Percentiles rank a stretch among this genome's conserved stretches.
phyloP scores from a whole-genome alignment of 2,797 vertebrate genomes.

The Sciurus carolinensis region DNA sequence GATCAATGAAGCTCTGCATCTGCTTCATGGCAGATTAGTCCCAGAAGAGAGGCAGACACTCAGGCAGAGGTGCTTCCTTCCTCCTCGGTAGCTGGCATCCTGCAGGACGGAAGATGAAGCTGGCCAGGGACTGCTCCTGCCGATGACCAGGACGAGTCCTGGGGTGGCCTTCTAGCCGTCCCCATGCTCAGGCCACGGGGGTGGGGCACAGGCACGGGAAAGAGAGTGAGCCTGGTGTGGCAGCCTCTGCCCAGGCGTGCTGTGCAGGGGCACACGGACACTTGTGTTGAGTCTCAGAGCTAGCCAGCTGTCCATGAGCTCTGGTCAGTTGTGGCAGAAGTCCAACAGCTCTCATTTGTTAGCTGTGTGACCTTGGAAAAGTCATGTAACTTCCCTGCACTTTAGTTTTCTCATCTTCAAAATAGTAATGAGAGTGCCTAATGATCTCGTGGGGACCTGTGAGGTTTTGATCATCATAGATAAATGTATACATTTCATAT shows the following conservation, averaged over 20 bases:
- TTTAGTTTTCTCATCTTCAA: background rate
- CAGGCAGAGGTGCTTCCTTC: background rate
- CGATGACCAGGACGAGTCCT: too few relatives aligned
- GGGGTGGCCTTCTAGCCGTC: fast-evolving
- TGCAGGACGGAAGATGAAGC: background rate
- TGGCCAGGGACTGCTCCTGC: background rate
- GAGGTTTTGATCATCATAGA: background rate
- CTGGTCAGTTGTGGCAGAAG: background rate
- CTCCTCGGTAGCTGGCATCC: background rate
- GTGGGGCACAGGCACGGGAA: background rate
- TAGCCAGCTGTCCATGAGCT: background rate
- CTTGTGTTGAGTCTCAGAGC: background rate
- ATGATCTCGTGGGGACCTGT: background rate
- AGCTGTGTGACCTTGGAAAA: background rate
- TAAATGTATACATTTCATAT: background rate
- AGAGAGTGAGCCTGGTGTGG: background rate
- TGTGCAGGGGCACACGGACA: fast-evolving
- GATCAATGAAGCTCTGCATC: slow-evolving; percentile 48
- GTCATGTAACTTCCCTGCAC: background rate
- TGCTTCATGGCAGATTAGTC: slow-evolving; percentile 68
- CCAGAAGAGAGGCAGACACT: background rate
- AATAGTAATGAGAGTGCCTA: background rate
- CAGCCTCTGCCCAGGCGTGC: background rate
- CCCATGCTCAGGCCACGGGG: background rate
- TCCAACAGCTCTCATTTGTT: background rate